phyloP scores from a whole-genome alignment of 2,797 vertebrate genomes.

The Poeciliopsis gracilis region DNA sequence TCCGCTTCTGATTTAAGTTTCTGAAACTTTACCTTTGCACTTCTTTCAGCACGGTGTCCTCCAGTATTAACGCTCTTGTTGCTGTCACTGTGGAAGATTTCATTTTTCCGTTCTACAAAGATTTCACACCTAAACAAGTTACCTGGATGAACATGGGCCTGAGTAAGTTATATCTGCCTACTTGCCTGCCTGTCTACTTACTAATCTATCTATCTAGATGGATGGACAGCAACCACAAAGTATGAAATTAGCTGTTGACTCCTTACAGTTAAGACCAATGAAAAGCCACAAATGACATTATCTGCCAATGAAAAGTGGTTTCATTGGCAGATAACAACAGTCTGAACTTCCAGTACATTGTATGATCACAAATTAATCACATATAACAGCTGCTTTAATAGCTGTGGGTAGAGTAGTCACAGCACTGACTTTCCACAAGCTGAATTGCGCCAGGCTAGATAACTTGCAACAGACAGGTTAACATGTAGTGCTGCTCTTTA shows the following conservation, averaged over 20 bases:
- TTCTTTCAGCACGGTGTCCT: conserved; percentile 85
- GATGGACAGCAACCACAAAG: neutral
- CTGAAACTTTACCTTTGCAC: conserved; percentile 17
- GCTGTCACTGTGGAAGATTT: conserved; percentile 87
- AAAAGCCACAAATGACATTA: neutral
- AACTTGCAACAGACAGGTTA: neutral
- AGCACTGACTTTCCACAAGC: neutral
- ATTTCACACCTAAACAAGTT: conserved; percentile 73
- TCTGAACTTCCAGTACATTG: neutral
- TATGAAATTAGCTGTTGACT: neutral
- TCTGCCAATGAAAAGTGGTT: neutral
- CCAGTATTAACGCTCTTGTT: conserved; percentile 87
- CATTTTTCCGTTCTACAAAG: conserved; percentile 71
- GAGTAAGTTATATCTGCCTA: conserved; percentile 75
- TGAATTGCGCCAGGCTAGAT: neutral
- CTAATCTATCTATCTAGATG: neutral
- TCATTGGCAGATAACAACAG: neutral
- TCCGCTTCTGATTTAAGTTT: conserved; percentile 2
- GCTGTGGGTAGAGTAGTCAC: neutral
- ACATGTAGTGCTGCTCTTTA: neutral
- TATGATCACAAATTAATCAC: neutral
- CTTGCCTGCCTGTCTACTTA: neutral
- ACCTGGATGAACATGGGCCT: conserved; percentile 85
- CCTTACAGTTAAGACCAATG: neutral
- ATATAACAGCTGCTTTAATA: neutral